phyloP scores from a whole-genome alignment of 2,888 invertebrate species.

The Rhagophthalmus giganteus region DNA sequence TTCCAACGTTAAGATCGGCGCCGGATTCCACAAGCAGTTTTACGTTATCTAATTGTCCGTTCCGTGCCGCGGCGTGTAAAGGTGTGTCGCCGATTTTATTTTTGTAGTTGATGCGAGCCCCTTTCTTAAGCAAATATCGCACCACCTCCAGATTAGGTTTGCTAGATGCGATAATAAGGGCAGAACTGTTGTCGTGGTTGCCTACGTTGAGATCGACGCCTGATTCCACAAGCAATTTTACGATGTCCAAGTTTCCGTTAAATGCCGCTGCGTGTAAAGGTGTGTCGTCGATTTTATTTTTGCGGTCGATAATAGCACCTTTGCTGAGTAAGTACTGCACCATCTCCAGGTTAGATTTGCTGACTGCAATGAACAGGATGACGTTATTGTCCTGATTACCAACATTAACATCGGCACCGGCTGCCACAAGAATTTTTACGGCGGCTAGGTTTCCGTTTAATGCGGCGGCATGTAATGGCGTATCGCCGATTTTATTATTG shows the following conservation, averaged over 20 bases:
- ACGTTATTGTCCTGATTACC: not conserved
- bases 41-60: no score
- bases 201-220: not conserved
- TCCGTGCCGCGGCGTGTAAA: not conserved
- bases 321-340: not conserved
- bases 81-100: not conserved
- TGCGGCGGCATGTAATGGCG: constrained; percentile 3
- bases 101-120: not conserved
- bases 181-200: not conserved
- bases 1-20: no score
- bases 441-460: not conserved
- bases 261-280: not conserved
- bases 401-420: not conserved
- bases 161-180: constrained; percentile 6
- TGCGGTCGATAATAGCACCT: not conserved
- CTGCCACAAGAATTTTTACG: not conserved
- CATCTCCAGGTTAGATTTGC: not conserved
- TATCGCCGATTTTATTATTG: constrained; percentile 1
- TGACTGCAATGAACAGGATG: not conserved
- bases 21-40: no score
- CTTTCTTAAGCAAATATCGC: not conserved
- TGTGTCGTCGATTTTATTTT: not conserved
- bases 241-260: not conserved
- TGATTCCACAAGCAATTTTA: not conserved
- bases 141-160: not conserved